Evolutionary conservation across 2,113 vertebrate genomes (phyloP).

Genomic region (Saiga tatarica): DNA sequence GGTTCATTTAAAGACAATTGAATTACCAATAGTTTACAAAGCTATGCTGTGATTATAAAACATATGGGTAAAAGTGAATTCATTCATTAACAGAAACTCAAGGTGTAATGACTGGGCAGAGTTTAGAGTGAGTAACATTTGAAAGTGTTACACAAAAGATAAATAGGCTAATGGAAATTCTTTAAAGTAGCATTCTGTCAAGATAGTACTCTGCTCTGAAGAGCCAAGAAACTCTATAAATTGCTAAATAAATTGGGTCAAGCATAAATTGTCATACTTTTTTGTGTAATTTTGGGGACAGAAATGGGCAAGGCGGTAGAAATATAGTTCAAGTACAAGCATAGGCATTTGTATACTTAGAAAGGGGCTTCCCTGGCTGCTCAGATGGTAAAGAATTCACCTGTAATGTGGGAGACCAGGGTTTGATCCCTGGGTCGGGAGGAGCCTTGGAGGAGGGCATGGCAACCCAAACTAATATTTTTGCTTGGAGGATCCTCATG

Average conservation of each 20-base stretch:
- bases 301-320: neutral
- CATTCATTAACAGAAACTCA: neutral
- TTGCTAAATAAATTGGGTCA: neutral
- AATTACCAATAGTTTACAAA: neutral
- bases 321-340: neutral
- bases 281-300: neutral
- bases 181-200: neutral
- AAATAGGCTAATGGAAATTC: neutral
- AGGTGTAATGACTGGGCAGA: neutral
- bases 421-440: neutral
- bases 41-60: neutral
- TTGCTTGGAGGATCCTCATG: neutral
- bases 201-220: neutral
- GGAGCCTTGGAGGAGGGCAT: neutral
- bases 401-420: neutral
- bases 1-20: neutral
- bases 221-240: neutral
- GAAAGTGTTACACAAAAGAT: neutral
- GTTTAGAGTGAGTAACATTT: neutral
- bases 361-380: neutral
- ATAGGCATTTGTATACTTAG: neutral
- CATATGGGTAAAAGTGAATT: neutral
- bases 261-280: accelerated
- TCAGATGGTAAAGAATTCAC: neutral
- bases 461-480: neutral